Percentiles rank a stretch among this genome's conserved stretches.
Evolutionary conservation across 2,797 vertebrate genomes (phyloP).

Genomic region (Chiroxiphia lanceolata): DNA sequence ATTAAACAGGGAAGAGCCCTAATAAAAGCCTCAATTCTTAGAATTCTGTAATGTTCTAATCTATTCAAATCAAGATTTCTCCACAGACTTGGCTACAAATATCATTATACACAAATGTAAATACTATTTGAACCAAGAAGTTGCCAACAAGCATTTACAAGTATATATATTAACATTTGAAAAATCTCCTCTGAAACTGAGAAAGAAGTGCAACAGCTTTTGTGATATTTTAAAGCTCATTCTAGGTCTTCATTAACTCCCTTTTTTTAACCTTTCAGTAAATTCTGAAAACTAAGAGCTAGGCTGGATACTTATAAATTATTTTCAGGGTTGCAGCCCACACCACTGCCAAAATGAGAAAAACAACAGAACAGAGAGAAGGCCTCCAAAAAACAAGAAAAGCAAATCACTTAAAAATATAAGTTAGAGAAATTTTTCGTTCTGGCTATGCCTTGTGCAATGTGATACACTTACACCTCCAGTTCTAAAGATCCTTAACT

Average conservation of each 20-base stretch:
- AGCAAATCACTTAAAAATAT: background rate
- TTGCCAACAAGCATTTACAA: conserved; percentile 20
- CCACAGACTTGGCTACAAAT: background rate
- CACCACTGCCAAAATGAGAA: conserved; percentile 5
- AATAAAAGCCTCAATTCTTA: background rate
- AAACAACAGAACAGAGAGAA: background rate
- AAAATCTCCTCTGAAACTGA: background rate
- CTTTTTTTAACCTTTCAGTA: background rate
- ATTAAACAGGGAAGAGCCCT: background rate
- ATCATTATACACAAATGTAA: background rate
- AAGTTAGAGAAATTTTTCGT: background rate
- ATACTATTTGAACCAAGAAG: background rate
- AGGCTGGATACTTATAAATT: background rate
- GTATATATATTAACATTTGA: background rate
- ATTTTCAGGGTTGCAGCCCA: background rate
- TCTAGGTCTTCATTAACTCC: background rate
- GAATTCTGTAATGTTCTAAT: background rate
- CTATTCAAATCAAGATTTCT: background rate
- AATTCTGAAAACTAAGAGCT: background rate
- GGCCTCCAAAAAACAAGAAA: background rate
- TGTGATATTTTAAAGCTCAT: background rate
- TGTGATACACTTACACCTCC: background rate
- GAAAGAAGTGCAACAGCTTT: background rate
- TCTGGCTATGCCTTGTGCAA: background rate
- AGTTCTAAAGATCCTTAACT: background rate